Percentiles rank a stretch among this genome's conserved stretches.
Evolutionary conservation across 2,888 invertebrate species (phyloP).

Genomic region (Aphodius granarius): DNA sequence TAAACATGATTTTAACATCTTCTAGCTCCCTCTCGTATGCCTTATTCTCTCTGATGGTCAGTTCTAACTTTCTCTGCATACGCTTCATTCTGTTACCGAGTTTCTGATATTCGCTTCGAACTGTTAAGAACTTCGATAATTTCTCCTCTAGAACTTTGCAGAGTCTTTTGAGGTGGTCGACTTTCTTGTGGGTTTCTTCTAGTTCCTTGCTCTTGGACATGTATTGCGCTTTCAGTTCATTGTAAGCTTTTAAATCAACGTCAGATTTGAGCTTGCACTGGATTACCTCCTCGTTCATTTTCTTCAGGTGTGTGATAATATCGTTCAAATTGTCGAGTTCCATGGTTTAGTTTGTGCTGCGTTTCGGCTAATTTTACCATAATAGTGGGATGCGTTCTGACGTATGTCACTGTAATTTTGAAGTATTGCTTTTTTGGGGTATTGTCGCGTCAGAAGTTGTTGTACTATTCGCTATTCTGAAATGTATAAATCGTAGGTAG

Average conservation of each 20-base stretch:
- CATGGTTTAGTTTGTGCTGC: conserved; percentile 35
- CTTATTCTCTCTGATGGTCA: not conserved
- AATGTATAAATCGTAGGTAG: too few species aligned
- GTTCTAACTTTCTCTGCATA: conserved; percentile 4
- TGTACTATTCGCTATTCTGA: too few species aligned
- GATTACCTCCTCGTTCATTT: conserved; percentile 27
- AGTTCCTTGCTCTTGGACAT: conserved; percentile 3
- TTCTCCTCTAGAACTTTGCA: conserved; percentile 7
- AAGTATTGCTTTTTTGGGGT: not conserved
- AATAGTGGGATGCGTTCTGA: not conserved
- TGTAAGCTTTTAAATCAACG: not conserved
- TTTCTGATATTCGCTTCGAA: not conserved
- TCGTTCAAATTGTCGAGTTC: conserved; percentile 36
- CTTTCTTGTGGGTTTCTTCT: conserved; percentile 2
- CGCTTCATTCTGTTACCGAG: not conserved
- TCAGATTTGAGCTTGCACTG: conserved; percentile 18
- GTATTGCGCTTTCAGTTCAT: conserved; percentile 9
- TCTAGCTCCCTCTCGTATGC: conserved; percentile 1
- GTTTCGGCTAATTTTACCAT: not conserved
- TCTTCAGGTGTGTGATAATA: conserved; percentile 29
- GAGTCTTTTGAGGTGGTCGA: not conserved
- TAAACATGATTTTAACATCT: conserved; percentile 5
- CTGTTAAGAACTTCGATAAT: not conserved
- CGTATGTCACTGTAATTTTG: not conserved
- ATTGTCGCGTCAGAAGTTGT: too few species aligned